Percentiles rank a stretch among this genome's conserved stretches.
Conservation (phyloP, 2,797 vertebrate species). For the Mallotus villosus region DNA sequence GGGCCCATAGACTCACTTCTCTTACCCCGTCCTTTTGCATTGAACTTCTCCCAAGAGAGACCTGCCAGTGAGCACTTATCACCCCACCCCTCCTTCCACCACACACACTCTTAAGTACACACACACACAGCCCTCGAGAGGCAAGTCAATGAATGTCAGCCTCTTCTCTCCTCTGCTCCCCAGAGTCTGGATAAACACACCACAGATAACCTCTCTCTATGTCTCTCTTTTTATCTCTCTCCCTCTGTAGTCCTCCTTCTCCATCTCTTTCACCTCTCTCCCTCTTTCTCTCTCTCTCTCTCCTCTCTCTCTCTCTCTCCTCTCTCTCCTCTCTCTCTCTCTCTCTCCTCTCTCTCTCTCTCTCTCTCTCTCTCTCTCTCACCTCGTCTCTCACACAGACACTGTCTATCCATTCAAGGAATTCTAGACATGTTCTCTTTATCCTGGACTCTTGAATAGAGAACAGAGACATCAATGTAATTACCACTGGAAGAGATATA, state of each 20-base stretch:
- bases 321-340: neutral
- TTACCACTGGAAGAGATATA: constrained; percentile 14
- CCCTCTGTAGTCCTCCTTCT: too few relatives aligned
- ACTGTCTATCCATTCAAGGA: neutral
- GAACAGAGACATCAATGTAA: neutral
- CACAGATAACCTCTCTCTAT: neutral
- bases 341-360: neutral
- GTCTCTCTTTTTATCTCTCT: neutral
- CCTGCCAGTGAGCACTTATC: constrained; percentile 40
- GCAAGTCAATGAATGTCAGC: constrained; percentile 27
- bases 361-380: neutral
- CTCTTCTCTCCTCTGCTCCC: constrained; percentile 15
- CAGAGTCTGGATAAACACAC: neutral
- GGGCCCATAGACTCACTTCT: too few relatives aligned
- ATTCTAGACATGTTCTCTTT: neutral
- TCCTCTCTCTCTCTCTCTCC: neutral
- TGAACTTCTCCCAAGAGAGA: constrained; percentile 10
- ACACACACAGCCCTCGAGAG: neutral
- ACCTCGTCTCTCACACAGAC: neutral
- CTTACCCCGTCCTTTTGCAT: too few relatives aligned
- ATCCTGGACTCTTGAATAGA: neutral
- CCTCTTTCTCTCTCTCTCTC: neutral
- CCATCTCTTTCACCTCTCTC: neutral
- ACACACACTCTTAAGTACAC: neutral
- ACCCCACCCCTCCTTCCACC: constrained; percentile 3